Evolutionary conservation across 1,140 invertebrate species (phyloP), one percentile per base, ranked within the genome.

Genomic region (Leptonema lineaticorne): DNA sequence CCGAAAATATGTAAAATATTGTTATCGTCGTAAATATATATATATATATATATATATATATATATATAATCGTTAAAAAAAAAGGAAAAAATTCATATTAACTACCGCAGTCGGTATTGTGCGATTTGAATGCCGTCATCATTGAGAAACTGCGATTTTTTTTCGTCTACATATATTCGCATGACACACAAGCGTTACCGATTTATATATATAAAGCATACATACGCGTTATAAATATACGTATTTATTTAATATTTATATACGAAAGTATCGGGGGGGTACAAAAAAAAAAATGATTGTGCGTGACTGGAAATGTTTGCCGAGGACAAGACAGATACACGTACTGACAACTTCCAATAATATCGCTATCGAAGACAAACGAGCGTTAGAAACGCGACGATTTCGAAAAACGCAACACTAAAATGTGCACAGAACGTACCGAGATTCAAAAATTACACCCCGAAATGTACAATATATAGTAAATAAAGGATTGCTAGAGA

Each of bases 221-320:
- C n/a, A n/a, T n/a, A n/a, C n/a, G n/a, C n/a, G n/a, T n/a, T n/a
- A n/a, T n/a, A n/a, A n/a, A n/a, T n/a, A 33, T 33, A 33, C 30
- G 30, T 11, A 6, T 33, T 6, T 33, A 33, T 33, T 5, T 33
- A n/a, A 33, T 41, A 41, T 41, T 41, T 41, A 41, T 41, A 41
- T 11, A 41, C 37, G 16, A 41, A 41, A n/a, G 9, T 16, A 41
- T 14, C 16, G 30, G 7, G 57, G 57, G n/a, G n/a, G n/a, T n/a
- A n/a, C n/a, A n/a, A n/a, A n/a, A n/a, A 33, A 59, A 30, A 59
- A 30, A 37, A 18, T 16, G 57, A 16, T 30, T 33, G 57, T 59
- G 57, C 57, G 57, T 59, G 57, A 59, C 57, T 30, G 57, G 57
- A 59, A 59, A 59, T 33, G 28, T 59, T 59, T 59, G 57, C 24